A percentile compares a stretch with the other conserved stretches of the same genome.
Conservation (phyloP, 2,888 invertebrate species). For the Napeogenes sylphis region DNA sequence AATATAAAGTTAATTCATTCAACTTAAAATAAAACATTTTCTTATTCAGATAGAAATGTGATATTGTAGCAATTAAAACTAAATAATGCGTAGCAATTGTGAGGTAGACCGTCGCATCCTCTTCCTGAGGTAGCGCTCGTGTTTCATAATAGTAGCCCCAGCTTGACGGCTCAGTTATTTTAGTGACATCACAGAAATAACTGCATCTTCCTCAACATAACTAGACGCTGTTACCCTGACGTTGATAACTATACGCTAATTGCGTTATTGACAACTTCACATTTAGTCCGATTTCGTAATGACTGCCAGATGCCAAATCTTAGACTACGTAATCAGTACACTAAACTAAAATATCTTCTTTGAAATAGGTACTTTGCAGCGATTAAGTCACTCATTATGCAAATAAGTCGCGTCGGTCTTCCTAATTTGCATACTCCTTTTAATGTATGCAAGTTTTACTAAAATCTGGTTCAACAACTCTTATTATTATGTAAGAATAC, state of each 20-base stretch:
- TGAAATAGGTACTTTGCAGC: conserved; percentile 29
- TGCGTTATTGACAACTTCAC: conserved; percentile 70
- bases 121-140: conserved; percentile 59
- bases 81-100: conserved; percentile 40
- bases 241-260: conserved; percentile 75
- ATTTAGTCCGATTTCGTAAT: conserved; percentile 43
- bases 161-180: conserved; percentile 60
- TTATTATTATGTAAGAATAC: background rate
- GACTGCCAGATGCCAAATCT: conserved; percentile 16
- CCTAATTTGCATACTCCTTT: conserved; percentile 52
- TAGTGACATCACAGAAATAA: conserved; percentile 75
- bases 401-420: conserved; percentile 46
- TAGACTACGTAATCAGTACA: conserved; percentile 12
- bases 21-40: too few species aligned
- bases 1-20: too few species aligned
- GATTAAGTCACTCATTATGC: conserved; percentile 48
- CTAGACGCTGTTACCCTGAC: conserved; percentile 60
- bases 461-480: conserved; percentile 22
- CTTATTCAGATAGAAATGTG: background rate
- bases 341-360: conserved; percentile 7
- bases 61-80: conserved; percentile 28
- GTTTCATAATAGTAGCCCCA: conserved; percentile 69
- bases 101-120: conserved; percentile 50
- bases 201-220: conserved; percentile 62
- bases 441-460: conserved; percentile 43